Base-by-base conservation (phyloP, 2,113 vertebrate genomes). In the Pontoporia blainvillei region DNA sequence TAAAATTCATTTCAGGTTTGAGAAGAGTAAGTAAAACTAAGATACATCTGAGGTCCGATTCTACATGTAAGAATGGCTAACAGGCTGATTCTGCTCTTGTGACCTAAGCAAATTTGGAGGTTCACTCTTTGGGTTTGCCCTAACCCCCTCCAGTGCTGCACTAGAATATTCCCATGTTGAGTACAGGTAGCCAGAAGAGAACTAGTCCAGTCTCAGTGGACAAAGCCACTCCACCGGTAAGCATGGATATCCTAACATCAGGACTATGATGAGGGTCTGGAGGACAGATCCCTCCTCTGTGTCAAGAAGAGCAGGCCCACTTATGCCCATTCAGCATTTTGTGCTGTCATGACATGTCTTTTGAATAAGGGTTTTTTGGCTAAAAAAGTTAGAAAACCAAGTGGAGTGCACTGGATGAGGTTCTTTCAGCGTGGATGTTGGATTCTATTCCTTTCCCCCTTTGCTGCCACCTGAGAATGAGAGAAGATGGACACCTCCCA, bases 181-280 rank as follows among this genome's bases (percentile, higher is more conserved):
- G 17, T 17, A 39, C 67, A 87, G 18, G 54, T 3, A 54, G 34
- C 44, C 12, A 34, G 18, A 39, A 78, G 67, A 76, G 57, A 82
- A 5, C 41, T 1, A 34, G 46, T 6, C 62, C 31, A 14, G 61
- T 7, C 49, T 18, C 62, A 13, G 1, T 2, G 25, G 36, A 57
- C 62, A 71, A 15, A 64, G 69, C 27, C 31, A n/a, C 20, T 6
- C n/a, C 4, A 27, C n/a, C 46, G 5, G 39, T 20, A n/a, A 57
- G 34, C 13, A 0, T 3, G 13, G 23, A 1, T 64, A 25, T 34
- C 34, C 49, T 36, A 12, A 39, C 27, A 7, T 0, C 11, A 52
- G 52, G 49, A 49, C 13, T 6, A 9, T 6, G 27, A 25, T 0
- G 3, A 41, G 36, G 41, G n/a, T 25, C 52, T n/a, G 8, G 3